phyloP scores from a whole-genome alignment of 2,797 vertebrate genomes.

The Bradypodion ventrale region DNA sequence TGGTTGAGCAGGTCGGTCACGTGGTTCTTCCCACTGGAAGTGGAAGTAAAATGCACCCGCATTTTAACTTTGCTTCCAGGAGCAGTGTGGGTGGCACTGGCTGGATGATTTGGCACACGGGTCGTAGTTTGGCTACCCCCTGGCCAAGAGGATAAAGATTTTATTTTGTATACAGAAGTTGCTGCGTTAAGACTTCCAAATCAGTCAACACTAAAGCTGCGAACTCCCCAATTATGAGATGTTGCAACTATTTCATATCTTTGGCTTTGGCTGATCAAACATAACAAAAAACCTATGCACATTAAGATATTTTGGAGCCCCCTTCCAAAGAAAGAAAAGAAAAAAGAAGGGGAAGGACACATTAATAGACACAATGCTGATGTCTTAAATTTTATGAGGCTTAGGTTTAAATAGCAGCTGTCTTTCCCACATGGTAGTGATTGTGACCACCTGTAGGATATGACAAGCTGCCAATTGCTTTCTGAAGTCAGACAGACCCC shows the following conservation, averaged over 20 bases:
- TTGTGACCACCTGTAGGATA: slow-evolving; percentile 38
- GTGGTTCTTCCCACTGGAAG: too few species aligned
- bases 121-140: too few species aligned
- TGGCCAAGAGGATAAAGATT: neutral
- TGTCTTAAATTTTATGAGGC: slow-evolving; percentile 36
- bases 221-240: neutral
- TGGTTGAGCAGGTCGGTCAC: too few species aligned
- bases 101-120: too few species aligned
- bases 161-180: neutral
- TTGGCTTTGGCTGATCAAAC: neutral
- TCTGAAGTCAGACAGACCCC: slow-evolving; percentile 14
- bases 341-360: slow-evolving; percentile 18
- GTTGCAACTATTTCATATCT: neutral
- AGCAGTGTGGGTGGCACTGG: too few species aligned
- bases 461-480: slow-evolving; percentile 23
- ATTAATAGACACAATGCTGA: slow-evolving; percentile 33
- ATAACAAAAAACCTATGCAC: slow-evolving; percentile 20
- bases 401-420: slow-evolving; percentile 31
- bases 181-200: neutral
- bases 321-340: too few species aligned
- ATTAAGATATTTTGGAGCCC: slow-evolving; percentile 18
- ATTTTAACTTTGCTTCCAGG: too few species aligned
- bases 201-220: neutral
- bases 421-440: slow-evolving; percentile 15
- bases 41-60: too few species aligned